A percentile compares a stretch with the other conserved stretches of the same genome.
Conservation (phyloP, 2,888 invertebrate genomes). For the Apamea anceps region DNA sequence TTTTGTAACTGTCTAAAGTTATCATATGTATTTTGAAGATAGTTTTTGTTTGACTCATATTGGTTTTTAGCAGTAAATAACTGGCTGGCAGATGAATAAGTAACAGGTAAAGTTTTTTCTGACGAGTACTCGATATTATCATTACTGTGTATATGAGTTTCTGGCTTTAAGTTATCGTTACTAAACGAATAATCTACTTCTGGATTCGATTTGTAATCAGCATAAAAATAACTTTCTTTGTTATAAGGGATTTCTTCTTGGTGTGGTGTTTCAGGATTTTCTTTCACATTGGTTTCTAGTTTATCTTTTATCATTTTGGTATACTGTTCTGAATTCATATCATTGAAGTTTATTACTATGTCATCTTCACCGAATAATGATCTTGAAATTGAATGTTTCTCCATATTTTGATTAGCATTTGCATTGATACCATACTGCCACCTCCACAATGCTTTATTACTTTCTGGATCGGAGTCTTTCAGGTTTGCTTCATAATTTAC, state of each 20-base stretch:
- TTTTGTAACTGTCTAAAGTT: constrained; percentile 25
- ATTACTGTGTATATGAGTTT: constrained; percentile 30
- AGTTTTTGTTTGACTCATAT: constrained; percentile 26
- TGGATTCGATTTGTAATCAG: constrained; percentile 49
- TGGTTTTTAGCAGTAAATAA: constrained; percentile 20
- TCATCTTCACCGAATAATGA: constrained; percentile 85
- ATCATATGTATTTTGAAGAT: constrained; percentile 16
- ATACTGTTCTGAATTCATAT: constrained; percentile 86
- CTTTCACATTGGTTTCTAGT: constrained; percentile 70
- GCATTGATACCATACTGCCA: constrained; percentile 86
- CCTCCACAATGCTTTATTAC: constrained; percentile 84
- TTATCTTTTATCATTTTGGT: constrained; percentile 82
- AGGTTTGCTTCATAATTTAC: constrained; percentile 84
- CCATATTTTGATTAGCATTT: constrained; percentile 76
- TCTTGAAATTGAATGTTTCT: constrained; percentile 85
- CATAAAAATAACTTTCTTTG: constrained; percentile 45
- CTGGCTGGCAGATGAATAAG: constrained; percentile 30
- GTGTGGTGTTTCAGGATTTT: constrained; percentile 54
- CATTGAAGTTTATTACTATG: constrained; percentile 84
- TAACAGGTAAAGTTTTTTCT: constrained; percentile 34
- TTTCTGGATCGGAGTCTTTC: constrained; percentile 82
- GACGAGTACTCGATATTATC: constrained; percentile 45
- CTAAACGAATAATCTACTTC: constrained; percentile 44
- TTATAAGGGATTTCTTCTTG: constrained; percentile 41
- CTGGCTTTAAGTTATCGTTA: constrained; percentile 45